These are phyloP conservation scores for Engystomops pustulosus DNA, from an alignment of 2,113 vertebrate genomes.

Conservation along the genomic window DNA sequence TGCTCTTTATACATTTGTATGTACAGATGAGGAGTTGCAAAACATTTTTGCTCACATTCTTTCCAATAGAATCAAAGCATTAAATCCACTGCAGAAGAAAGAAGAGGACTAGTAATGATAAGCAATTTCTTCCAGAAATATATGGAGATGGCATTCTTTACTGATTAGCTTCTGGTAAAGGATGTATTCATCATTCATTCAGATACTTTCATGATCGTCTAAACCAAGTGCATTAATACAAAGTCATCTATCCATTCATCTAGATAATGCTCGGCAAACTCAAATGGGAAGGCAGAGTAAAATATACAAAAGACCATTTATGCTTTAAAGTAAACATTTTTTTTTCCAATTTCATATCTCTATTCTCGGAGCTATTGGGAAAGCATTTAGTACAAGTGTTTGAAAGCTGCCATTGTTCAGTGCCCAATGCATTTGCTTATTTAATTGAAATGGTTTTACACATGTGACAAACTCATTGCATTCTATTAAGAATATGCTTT, in stretches of 20 bases:
- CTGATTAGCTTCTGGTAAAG: not conserved
- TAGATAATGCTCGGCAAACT: not conserved
- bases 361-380: not conserved
- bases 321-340: not conserved
- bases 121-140: not conserved
- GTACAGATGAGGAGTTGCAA: not conserved
- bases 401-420: not conserved
- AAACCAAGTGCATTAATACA: slow-evolving; percentile 17
- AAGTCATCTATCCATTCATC: not conserved
- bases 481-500: too few species aligned
- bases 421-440: not conserved
- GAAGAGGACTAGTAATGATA: not conserved
- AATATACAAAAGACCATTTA: not conserved
- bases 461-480: not conserved
- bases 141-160: not conserved
- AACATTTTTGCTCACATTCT: not conserved
- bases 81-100: not conserved
- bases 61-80: not conserved
- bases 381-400: not conserved
- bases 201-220: not conserved
- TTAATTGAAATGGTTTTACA: not conserved
- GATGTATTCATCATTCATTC: slow-evolving; percentile 1
- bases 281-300: not conserved
- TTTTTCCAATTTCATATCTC: not conserved
- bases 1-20: slow-evolving; percentile 22